These are phyloP conservation scores for Galeruca laticollis DNA, from an alignment of 2,888 invertebrate genomes.

Conservation along the genomic window DNA sequence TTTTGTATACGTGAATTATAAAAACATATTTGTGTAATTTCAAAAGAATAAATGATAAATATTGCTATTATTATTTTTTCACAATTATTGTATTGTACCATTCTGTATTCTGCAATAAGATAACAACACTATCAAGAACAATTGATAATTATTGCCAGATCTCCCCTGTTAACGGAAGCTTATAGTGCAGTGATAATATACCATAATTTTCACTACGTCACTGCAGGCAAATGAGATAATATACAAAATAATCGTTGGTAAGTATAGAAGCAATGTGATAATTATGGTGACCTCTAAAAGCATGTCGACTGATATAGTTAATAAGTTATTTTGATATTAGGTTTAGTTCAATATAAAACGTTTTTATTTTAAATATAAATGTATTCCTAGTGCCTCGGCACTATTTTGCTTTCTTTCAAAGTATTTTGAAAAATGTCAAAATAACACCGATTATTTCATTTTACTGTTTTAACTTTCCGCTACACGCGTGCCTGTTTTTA, in stretches of 20 bases:
- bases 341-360: no score
- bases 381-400: no score
- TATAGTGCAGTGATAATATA: conserved; percentile 14
- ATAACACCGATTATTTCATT: no score
- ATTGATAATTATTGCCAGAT: conserved; percentile 8
- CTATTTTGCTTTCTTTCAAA: no score
- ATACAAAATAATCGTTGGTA: neutral
- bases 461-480: no score
- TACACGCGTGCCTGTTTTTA: no score
- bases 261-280: neutral
- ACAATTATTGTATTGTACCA: no score
- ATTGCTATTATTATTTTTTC: neutral
- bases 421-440: no score
- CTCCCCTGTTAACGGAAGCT: conserved; percentile 8
- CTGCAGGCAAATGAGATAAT: neutral
- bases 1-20: neutral
- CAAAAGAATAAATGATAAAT: neutral
- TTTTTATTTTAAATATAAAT: no score
- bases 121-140: neutral
- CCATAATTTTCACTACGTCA: neutral
- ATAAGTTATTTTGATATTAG: no score
- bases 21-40: neutral
- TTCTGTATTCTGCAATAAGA: neutral
- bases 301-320: neutral
- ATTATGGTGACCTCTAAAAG: conserved; percentile 2